phyloP scores from a whole-genome alignment of 2,113 vertebrate species.

The Etheostoma spectabile region DNA sequence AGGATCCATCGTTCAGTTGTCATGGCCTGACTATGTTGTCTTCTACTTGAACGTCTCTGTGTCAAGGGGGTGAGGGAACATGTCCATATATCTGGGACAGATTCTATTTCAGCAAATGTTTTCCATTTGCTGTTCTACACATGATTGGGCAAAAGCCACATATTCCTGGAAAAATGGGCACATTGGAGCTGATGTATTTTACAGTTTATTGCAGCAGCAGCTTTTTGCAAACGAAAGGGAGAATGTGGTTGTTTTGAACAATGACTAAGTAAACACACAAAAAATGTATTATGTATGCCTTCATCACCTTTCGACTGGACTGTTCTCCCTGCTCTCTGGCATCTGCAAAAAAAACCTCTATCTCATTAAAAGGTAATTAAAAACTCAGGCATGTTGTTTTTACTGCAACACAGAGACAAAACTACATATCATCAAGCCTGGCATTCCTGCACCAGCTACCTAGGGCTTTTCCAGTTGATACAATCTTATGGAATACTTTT shows the following conservation, averaged over 20 bases:
- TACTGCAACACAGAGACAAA: not conserved
- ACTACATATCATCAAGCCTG: not conserved
- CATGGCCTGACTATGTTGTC: not conserved
- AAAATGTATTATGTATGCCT: not conserved
- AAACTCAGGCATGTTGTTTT: not conserved
- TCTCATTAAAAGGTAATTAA: not conserved
- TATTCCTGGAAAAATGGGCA: not conserved
- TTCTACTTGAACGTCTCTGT: not conserved
- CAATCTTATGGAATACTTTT: not conserved
- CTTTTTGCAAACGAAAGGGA: not conserved
- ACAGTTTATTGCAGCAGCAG: not conserved
- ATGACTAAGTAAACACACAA: not conserved
- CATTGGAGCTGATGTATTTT: not conserved
- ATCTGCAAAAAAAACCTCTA: not conserved
- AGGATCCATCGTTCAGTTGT: not conserved
- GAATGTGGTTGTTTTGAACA: not conserved
- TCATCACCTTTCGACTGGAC: not conserved
- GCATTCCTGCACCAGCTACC: not conserved
- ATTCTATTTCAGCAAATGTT: slow-evolving; percentile 5
- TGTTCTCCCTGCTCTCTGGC: not conserved
- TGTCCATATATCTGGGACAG: not conserved
- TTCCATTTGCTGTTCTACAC: slow-evolving; percentile 8
- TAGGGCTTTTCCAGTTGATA: not conserved
- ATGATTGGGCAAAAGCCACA: not conserved
- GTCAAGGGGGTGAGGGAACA: not conserved